Conservation (phyloP, 2,113 vertebrate genomes). For the Galeopterus variegatus region DNA sequence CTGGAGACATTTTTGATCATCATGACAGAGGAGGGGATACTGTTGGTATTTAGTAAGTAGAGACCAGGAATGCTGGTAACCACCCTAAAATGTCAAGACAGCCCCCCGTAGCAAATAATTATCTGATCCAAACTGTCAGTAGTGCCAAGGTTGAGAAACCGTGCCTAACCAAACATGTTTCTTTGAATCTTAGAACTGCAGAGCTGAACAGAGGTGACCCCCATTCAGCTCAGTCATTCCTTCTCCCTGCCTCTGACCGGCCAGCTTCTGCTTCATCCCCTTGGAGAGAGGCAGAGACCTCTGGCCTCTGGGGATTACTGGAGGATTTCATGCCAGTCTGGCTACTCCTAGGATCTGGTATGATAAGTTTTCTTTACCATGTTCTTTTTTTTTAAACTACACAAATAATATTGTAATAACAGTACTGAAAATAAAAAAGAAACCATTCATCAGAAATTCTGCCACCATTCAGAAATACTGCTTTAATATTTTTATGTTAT, state of each 20-base stretch:
- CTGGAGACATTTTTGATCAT: neutral
- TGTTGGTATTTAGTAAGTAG: neutral
- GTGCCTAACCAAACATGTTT: neutral
- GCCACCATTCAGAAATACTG: neutral
- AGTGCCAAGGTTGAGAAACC: neutral
- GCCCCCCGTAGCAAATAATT: neutral
- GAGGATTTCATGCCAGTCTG: neutral
- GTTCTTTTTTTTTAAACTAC: neutral
- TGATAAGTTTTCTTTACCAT: neutral
- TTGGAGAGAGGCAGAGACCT: neutral
- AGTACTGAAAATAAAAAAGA: neutral
- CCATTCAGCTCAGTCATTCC: neutral
- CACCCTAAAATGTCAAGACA: neutral
- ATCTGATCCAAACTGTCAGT: neutral
- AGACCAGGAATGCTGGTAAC: neutral
- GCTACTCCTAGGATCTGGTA: neutral
- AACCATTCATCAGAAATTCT: neutral
- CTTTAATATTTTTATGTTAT: neutral
- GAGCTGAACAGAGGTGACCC: neutral
- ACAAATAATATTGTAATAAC: neutral
- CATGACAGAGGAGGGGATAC: rapidly evolving
- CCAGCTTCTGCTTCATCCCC: neutral
- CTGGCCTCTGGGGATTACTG: neutral
- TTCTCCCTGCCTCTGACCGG: neutral
- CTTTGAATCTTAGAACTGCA: neutral